These are phyloP conservation scores for Eretmochelys imbricata DNA, from an alignment of 2,113 vertebrate species.

Conservation along the genomic window DNA sequence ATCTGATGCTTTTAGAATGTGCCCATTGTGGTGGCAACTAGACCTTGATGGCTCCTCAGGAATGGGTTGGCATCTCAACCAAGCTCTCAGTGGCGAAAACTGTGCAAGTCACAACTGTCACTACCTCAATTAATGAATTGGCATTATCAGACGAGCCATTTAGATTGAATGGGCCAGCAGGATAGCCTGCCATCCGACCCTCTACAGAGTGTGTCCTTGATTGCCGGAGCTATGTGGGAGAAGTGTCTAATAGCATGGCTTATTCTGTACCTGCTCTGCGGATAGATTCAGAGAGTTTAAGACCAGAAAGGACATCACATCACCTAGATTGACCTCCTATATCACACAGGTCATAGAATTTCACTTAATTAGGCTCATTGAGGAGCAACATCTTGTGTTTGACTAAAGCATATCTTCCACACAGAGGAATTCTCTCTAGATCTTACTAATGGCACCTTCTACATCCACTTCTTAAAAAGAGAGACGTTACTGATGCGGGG, in stretches of 20 bases:
- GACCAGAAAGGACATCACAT: background rate
- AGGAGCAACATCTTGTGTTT: too few species aligned
- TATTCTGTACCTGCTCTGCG: fast-evolving
- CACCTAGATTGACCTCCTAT: background rate
- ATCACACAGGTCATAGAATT: background rate
- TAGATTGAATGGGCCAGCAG: background rate
- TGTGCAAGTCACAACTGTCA: background rate
- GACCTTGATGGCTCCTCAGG: background rate
- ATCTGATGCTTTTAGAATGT: background rate
- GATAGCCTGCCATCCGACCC: background rate
- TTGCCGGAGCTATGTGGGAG: background rate
- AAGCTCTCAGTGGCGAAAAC: background rate
- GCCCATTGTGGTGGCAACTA: background rate
- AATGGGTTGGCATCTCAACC: background rate
- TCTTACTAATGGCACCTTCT: background rate
- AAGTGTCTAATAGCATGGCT: background rate
- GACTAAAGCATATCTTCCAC: background rate
- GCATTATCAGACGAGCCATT: fast-evolving
- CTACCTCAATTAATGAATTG: background rate
- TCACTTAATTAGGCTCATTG: background rate
- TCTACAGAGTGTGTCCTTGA: background rate
- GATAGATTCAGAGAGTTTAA: background rate
- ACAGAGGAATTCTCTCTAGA: background rate
- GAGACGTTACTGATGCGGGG: background rate
- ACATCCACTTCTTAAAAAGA: background rate